Percentiles rank a stretch among this genome's conserved stretches.
phyloP scores from a whole-genome alignment of 2,797 vertebrate genomes.

The Arrhamphus sclerolepis region DNA sequence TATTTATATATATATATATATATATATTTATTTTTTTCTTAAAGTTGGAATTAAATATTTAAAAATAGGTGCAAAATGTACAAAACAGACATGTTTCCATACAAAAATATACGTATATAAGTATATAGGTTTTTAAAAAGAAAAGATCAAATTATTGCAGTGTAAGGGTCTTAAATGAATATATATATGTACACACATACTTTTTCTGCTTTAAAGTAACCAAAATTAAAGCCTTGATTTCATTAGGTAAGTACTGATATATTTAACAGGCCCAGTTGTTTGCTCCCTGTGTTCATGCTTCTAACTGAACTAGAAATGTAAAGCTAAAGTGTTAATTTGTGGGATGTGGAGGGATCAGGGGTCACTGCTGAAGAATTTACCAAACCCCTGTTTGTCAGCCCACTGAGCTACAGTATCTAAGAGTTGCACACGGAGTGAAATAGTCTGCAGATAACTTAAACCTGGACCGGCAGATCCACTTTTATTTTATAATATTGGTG shows the following conservation, averaged over 20 bases:
- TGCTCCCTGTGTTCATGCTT: not conserved
- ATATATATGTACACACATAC: too few species aligned
- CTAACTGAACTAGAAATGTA: conserved; percentile 59
- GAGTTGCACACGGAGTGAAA: conserved; percentile 8
- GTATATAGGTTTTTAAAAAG: too few species aligned
- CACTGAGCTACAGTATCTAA: conserved; percentile 1
- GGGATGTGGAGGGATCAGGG: conserved; percentile 43
- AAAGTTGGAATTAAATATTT: too few species aligned
- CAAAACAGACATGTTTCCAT: too few species aligned
- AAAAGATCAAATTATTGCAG: too few species aligned
- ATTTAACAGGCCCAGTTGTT: not conserved
- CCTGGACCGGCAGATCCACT: not conserved
- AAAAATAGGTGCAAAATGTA: too few species aligned
- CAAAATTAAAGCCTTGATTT: too few species aligned
- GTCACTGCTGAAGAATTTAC: conserved; percentile 73
- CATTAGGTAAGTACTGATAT: not conserved
- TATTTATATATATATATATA: too few species aligned
- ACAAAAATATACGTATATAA: too few species aligned
- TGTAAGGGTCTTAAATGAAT: too few species aligned
- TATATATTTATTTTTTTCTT: too few species aligned
- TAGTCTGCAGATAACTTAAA: not conserved
- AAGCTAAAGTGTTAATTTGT: conserved; percentile 72
- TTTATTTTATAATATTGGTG: not conserved
- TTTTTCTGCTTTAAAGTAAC: too few species aligned
- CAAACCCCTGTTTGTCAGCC: conserved; percentile 52